Conservation (phyloP, 2,113 vertebrate genomes). For the Pygoscelis adeliae region DNA sequence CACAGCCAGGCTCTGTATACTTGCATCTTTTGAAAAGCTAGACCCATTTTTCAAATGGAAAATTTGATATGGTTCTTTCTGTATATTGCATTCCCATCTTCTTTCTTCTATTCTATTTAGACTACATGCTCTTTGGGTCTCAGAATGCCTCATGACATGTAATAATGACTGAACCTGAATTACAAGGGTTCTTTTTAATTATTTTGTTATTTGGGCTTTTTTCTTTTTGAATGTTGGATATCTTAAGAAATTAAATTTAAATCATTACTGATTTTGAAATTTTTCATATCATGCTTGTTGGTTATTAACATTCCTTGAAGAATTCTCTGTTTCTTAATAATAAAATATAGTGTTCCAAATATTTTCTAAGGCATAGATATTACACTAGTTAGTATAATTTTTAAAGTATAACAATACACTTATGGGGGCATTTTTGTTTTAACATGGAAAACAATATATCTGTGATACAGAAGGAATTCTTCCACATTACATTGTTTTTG, state of each 20-base stretch:
- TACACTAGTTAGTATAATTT: not conserved
- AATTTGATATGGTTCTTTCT: not conserved
- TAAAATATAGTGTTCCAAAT: not conserved
- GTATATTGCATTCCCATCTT: not conserved
- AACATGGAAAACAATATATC: not conserved
- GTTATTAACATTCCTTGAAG: not conserved
- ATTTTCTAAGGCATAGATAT: not conserved
- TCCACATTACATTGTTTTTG: not conserved
- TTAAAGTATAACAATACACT: not conserved
- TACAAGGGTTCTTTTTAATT: rapidly evolving
- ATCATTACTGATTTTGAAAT: not conserved
- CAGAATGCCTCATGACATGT: not conserved
- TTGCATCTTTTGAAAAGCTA: not conserved
- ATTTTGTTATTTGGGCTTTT: not conserved
- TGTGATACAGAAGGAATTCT: not conserved
- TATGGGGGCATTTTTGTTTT: rapidly evolving
- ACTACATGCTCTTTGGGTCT: not conserved
- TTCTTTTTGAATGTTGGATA: not conserved
- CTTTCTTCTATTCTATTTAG: not conserved
- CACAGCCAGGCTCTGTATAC: not conserved
- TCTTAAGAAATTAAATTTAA: not conserved
- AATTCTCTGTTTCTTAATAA: not conserved
- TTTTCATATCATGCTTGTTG: not conserved
- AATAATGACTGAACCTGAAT: not conserved
- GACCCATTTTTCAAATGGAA: not conserved